These are phyloP conservation scores for Drosophila gaucha DNA, from an alignment of 2,888 invertebrate genomes.

Conservation along the genomic window DNA sequence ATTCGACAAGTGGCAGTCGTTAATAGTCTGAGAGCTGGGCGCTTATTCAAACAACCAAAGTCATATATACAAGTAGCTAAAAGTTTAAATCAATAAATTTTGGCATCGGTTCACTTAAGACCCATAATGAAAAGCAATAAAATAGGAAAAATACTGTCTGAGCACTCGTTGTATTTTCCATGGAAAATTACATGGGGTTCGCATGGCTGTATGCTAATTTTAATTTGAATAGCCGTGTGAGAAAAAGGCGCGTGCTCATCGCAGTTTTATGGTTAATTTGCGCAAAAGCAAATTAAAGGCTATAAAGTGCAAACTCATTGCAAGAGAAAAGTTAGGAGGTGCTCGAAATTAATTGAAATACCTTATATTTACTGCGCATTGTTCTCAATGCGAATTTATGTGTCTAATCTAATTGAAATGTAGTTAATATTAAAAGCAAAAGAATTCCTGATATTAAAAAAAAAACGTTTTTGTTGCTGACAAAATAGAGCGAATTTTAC, in stretches of 20 bases:
- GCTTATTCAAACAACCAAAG: conserved; percentile 57
- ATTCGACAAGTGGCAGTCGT: conserved; percentile 58
- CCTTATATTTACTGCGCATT: not conserved
- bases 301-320: conserved; percentile 2
- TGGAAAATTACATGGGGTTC: conserved; percentile 71
- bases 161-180: conserved; percentile 59
- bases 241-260: conserved; percentile 67
- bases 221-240: conserved; percentile 70
- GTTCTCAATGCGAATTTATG: no score
- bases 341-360: not conserved
- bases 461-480: no score
- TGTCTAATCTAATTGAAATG: no score
- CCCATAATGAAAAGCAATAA: conserved; percentile 25
- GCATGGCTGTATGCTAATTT: conserved; percentile 68
- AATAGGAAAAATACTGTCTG: conserved; percentile 35
- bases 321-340: not conserved
- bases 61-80: conserved; percentile 58
- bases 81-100: conserved; percentile 75
- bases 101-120: conserved; percentile 52
- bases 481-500: no score
- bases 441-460: no score
- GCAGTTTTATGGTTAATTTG: conserved; percentile 51
- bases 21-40: conserved; percentile 59
- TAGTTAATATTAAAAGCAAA: no score
- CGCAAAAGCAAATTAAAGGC: conserved; percentile 38